Base-by-base conservation (phyloP, 53 echinoderm and acorn worm genomes). In the Actinopyga echinites region DNA sequence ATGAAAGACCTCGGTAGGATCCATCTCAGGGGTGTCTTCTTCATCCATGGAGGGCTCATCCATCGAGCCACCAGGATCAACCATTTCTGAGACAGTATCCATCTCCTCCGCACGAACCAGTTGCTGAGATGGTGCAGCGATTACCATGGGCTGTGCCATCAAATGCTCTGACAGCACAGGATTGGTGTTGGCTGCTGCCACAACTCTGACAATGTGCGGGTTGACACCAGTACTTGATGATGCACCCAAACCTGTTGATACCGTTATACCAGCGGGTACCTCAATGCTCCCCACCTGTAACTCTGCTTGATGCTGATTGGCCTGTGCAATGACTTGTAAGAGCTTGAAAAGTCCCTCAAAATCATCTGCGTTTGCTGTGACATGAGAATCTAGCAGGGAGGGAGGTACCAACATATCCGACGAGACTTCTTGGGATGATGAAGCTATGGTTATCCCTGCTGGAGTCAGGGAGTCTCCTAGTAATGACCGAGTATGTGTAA, bases 301-400 rank as follows among this genome's bases (percentile, higher is more conserved):
- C 29, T 53, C 54, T 8, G 28, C 21, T 5, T 53, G 55, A 43
- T 55, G 49, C 44, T 77, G 77, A 24, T 80, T 80, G 8, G 44
- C 60, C 12, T 80, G 81, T 8, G 81, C 40, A 5, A 80, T 80
- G 24, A 80, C 81, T 29, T 80, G 81, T 30, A 80, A 80, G 19
- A 80, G 63, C 20, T 80, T 80, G 38, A 80, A 28, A 36, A 80
- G 81, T n/a, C 81, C 81, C 30, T 59, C 81, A 61, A 80, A 59
- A 42, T 80, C 81, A 35, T 80, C 81, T 8, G 60, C 37, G 40
- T 80, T 59, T 9, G 43, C 25, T n/a, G 77, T 32, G 2, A 32
- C 56, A 0, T 52, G 32, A 1, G 77, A 31, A 24, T 77, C 77
- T 32, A 77, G 31, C 20, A 56, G 54, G 10, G 30, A 54, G n/a